Base-by-base conservation (phyloP, 1,140 invertebrate species). In the Cherax destructor region DNA sequence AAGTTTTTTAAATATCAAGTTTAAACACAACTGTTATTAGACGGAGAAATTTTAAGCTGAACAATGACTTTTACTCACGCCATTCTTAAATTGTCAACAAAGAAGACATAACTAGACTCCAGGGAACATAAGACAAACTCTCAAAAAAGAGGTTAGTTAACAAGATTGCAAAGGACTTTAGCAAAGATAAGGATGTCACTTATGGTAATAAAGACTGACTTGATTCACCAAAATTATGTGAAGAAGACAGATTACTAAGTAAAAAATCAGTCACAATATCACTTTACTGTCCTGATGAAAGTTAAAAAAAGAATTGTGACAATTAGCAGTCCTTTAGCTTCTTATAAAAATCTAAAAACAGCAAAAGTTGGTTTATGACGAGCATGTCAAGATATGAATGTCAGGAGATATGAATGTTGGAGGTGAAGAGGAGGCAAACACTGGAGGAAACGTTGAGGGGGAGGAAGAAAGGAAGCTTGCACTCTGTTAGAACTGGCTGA, bases 261-360 rank as follows among this genome's bases (percentile, higher is more conserved):
- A 91, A 91, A 78, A 85, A 91, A 85, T 76, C 80, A 86, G 89
- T 91, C 89, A 91, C 83, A 91, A 47, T 86, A 69, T 91, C 89
- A 91, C 89, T 91, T 91, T 91, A 47, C 89, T 91, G 89, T 91
- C 89, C 89, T 86, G 89, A 91, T 91, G 89, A 91, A 91, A 91
- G 89, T 80, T 91, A 16, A 49, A 79, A 83, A 85, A 90, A 88
- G 69, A 49, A 88, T 30, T 41, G 83, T 91, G 89, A 91, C 89
- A 79, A 77, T 79, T 78, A 78, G 80, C 72, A 85, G 89, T 85
- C 65, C 74, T 91, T 84, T 69, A 91, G 74, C 59, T 61, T 65
- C 47, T 91, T 30, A 41, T 41, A 91, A 91, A 78, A 84, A 30
- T 79, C 56, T 79, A 69, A 69, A 65, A 79, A 86, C 13, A 83